These are phyloP conservation scores for Oncorhynchus kisutch DNA, from an alignment of 2,113 vertebrate species.

Conservation along the genomic window DNA sequence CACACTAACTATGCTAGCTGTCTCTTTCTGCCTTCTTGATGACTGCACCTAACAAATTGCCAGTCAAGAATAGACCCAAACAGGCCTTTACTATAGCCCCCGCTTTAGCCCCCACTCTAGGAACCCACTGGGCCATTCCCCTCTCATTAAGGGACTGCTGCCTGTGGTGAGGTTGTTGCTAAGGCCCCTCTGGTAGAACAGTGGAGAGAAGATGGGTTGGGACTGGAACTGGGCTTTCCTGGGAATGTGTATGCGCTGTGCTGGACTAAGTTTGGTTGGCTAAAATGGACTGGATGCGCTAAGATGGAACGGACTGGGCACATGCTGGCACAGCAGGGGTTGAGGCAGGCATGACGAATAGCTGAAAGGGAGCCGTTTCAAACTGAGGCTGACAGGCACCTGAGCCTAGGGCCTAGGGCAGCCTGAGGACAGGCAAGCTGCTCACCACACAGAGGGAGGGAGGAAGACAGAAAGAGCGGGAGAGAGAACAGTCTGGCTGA, in stretches of 20 bases:
- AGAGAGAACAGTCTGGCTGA: conserved; percentile 3
- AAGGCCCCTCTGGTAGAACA: conserved; percentile 70
- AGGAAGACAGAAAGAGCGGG: conserved; percentile 23
- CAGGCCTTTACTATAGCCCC: conserved; percentile 54
- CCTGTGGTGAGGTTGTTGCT: conserved; percentile 77
- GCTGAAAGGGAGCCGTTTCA: conserved; percentile 85
- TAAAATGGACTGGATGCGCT: conserved; percentile 69
- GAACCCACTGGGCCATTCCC: conserved; percentile 79
- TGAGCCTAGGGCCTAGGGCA: conserved; percentile 80
- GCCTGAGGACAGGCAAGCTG: conserved; percentile 48
- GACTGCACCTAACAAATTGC: conserved; percentile 80
- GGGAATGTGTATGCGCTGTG: background rate
- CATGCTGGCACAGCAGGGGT: conserved; percentile 92
- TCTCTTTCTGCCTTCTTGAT: conserved; percentile 65
- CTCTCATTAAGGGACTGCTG: conserved; percentile 79
- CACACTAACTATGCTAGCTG: conserved; percentile 4
- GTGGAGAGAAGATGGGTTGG: conserved; percentile 31
- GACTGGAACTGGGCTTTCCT: background rate
- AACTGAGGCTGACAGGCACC: conserved; percentile 86
- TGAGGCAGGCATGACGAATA: conserved; percentile 58
- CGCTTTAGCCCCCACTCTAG: conserved; percentile 68
- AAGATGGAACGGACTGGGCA: conserved; percentile 80
- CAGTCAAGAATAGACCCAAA: conserved; percentile 46
- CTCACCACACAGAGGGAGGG: conserved; percentile 33
- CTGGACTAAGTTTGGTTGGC: background rate